A percentile compares a stretch with the other conserved stretches of the same genome.
Conservation (phyloP, 1,140 invertebrate genomes). For the Elymnias hypermnestra region DNA sequence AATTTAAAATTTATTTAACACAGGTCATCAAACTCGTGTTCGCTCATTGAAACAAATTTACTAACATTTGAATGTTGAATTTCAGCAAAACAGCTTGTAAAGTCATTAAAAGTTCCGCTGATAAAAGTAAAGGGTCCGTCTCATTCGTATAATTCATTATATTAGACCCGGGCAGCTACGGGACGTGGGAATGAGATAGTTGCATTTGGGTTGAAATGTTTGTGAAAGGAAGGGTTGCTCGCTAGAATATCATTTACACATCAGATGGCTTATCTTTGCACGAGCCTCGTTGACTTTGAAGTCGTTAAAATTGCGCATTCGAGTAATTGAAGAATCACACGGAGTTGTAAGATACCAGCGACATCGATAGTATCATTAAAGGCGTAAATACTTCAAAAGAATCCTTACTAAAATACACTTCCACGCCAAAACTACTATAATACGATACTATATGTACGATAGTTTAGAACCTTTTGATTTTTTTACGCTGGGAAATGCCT, state of each 20-base stretch:
- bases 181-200: background rate
- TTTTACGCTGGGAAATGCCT: no score
- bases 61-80: background rate
- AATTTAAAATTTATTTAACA: background rate
- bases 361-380: no score
- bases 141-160: slow-evolving; percentile 7
- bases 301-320: slow-evolving; percentile 42
- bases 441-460: no score
- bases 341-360: no score
- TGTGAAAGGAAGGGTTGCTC: slow-evolving; percentile 22
- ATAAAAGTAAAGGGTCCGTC: background rate
- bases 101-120: slow-evolving; percentile 4
- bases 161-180: background rate
- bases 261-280: slow-evolving; percentile 41
- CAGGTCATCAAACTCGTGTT: slow-evolving; percentile 2
- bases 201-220: slow-evolving; percentile 2
- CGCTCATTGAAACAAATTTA: background rate
- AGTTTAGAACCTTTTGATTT: no score
- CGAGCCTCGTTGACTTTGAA: slow-evolving; percentile 35
- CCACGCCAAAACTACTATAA: no score
- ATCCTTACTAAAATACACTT: no score
- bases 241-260: slow-evolving; percentile 47
- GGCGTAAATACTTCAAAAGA: no score
- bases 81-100: background rate
- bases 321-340: slow-evolving; percentile 38